These are phyloP conservation scores for Cephus rjabovi DNA, from an alignment of 2,888 invertebrate genomes.

Conservation along the genomic window DNA sequence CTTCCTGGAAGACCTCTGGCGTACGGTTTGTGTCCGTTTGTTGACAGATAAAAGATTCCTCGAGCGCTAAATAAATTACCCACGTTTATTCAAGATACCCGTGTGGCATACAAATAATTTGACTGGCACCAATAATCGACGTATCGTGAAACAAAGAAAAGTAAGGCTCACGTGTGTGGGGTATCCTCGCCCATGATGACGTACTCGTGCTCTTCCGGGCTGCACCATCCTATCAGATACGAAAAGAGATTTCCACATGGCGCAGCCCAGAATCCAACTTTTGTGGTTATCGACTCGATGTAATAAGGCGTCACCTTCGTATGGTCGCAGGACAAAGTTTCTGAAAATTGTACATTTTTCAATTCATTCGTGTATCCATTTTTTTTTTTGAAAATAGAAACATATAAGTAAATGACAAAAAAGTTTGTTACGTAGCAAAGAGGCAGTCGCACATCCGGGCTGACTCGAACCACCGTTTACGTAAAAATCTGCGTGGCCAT, in stretches of 20 bases:
- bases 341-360: constrained; percentile 66
- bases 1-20: constrained; percentile 85
- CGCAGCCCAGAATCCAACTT: constrained; percentile 85
- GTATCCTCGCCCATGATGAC: constrained; percentile 90
- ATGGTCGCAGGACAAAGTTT: constrained; percentile 89
- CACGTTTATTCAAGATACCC: background rate
- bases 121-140: constrained; percentile 16
- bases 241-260: constrained; percentile 85
- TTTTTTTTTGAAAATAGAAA: background rate
- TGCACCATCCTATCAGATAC: constrained; percentile 88
- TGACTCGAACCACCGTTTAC: constrained; percentile 91
- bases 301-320: constrained; percentile 92
- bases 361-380: background rate
- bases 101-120: background rate
- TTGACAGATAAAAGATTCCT: constrained; percentile 89
- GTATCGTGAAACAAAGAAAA: background rate
- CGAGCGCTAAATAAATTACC: constrained; percentile 74
- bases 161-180: constrained; percentile 75
- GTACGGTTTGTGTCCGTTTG: constrained; percentile 85
- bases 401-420: constrained; percentile 10
- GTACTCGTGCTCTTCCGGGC: constrained; percentile 81
- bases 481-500: constrained; percentile 90
- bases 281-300: constrained; percentile 87
- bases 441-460: constrained; percentile 86
- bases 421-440: constrained; percentile 78